Evolutionary conservation across 2,797 vertebrate species (phyloP).

Genomic region (Amniataba percoides): DNA sequence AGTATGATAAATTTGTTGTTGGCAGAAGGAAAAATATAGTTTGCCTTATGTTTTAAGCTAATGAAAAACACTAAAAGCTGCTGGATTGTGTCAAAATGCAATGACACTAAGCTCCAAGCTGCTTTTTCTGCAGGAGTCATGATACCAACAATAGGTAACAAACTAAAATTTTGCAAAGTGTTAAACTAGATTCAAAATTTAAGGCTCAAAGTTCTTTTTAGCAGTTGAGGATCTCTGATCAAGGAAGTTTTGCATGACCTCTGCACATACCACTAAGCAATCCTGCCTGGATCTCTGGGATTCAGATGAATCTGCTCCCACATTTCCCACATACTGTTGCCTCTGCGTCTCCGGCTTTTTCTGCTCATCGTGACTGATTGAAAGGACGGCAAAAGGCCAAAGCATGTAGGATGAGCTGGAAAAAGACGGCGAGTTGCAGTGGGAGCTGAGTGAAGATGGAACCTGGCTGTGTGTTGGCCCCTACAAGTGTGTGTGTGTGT

Average conservation of each 20-base stretch:
- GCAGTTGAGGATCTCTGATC: constrained; percentile 10
- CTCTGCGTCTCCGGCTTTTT: constrained; percentile 45
- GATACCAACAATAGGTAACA: background rate
- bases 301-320: constrained; percentile 76
- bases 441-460: constrained; percentile 75
- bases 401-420: constrained; percentile 77
- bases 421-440: constrained; percentile 68
- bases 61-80: background rate
- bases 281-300: constrained; percentile 62
- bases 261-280: constrained; percentile 56
- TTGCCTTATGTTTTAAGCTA: background rate
- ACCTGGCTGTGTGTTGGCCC: constrained; percentile 56
- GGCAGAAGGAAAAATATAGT: background rate
- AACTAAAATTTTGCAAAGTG: background rate
- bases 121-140: background rate
- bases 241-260: constrained; percentile 48
- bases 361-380: constrained; percentile 68
- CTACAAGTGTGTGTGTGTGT: constrained; percentile 37
- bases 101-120: background rate
- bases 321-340: constrained; percentile 76
- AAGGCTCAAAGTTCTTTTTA: background rate
- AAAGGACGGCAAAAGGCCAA: constrained; percentile 70
- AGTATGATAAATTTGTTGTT: background rate
- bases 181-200: background rate
- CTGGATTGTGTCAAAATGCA: background rate